phyloP scores from a whole-genome alignment of 2,113 vertebrate genomes.

The Romanogobio albipinnatus region DNA sequence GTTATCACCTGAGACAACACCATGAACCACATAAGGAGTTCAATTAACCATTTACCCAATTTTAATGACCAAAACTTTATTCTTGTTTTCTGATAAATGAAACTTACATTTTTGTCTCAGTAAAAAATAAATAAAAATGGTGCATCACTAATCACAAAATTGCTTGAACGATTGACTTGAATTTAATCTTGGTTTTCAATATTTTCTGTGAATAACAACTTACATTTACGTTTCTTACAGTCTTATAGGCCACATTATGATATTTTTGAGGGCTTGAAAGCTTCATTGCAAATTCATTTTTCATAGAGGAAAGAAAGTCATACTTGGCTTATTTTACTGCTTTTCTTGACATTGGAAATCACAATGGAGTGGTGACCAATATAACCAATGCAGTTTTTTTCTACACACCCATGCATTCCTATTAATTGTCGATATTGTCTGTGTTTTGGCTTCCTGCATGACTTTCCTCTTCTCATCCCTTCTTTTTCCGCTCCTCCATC shows the following conservation, averaged over 20 bases:
- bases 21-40: no score
- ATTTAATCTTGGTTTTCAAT: background rate
- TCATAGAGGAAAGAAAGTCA: background rate
- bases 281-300: background rate
- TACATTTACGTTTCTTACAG: background rate
- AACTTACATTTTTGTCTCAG: no score
- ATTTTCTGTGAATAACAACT: background rate
- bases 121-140: no score
- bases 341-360: background rate
- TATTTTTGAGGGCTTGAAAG: no score
- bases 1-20: no score
- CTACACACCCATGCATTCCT: background rate
- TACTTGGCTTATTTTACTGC: background rate
- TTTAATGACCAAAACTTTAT: no score
- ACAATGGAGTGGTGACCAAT: background rate
- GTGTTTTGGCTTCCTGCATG: background rate
- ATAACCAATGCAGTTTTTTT: background rate
- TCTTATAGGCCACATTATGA: background rate
- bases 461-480: slow-evolving; percentile 8
- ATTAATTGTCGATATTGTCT: background rate
- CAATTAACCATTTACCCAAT: no score
- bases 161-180: background rate
- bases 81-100: no score
- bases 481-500: slow-evolving; percentile 41
- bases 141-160: no score